A percentile compares a stretch with the other conserved stretches of the same genome.
phyloP scores from a whole-genome alignment of 2,797 vertebrate genomes.

The Paratrypauchen microcephalus region DNA sequence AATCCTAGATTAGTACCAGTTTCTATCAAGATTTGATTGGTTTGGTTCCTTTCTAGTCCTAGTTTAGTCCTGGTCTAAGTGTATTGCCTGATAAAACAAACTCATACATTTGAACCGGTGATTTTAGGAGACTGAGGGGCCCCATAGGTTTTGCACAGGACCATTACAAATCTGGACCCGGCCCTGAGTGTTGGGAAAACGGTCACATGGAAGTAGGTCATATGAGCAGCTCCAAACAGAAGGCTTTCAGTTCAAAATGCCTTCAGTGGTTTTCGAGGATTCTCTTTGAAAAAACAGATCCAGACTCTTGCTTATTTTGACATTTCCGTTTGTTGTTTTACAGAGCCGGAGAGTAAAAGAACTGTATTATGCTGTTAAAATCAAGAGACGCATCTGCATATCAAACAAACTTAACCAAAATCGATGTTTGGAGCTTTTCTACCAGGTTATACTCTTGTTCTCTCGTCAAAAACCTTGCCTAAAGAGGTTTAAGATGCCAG shows the following conservation, averaged over 20 bases:
- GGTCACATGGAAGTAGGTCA: neutral
- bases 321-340: neutral
- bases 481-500: too few relatives aligned
- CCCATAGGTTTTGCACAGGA: too few relatives aligned
- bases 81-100: too few relatives aligned
- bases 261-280: neutral
- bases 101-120: neutral
- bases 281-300: neutral
- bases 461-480: too few relatives aligned
- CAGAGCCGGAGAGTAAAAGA: neutral
- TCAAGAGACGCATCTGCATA: too few relatives aligned
- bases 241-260: neutral
- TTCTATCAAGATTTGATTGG: too few relatives aligned
- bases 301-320: neutral
- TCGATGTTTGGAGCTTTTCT: too few relatives aligned
- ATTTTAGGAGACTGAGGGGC: neutral
- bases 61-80: neutral
- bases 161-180: neutral
- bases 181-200: neutral
- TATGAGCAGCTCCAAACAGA: neutral
- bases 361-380: too few relatives aligned
- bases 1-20: too few relatives aligned
- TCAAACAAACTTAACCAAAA: too few relatives aligned
- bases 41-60: too few relatives aligned
- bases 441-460: too few relatives aligned